Percentiles rank a stretch among this genome's conserved stretches.
Evolutionary conservation across 2,797 vertebrate genomes (phyloP).

Genomic region (Nothura maculosa): DNA sequence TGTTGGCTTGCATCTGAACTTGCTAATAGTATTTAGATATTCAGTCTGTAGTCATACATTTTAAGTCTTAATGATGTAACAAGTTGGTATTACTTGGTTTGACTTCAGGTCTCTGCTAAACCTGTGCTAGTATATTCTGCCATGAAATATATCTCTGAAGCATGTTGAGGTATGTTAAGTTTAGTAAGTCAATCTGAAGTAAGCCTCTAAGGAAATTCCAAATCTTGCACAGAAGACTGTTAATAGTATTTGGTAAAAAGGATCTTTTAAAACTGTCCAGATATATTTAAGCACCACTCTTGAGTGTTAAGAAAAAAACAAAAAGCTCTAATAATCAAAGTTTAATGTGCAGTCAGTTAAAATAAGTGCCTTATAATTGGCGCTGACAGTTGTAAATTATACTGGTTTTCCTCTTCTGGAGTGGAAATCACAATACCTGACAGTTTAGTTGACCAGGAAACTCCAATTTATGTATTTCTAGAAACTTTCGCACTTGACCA

Average conservation of each 20-base stretch:
- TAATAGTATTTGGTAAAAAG: neutral
- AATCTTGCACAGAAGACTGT: neutral
- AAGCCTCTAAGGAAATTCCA: neutral
- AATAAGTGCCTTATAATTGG: too few species aligned
- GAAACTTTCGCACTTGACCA: too few species aligned
- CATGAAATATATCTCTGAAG: neutral
- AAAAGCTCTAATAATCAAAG: neutral
- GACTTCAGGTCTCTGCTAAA: neutral
- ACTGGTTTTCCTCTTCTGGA: neutral
- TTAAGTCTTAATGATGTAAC: neutral
- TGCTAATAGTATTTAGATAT: neutral
- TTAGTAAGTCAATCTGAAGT: neutral
- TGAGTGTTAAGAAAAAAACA: neutral
- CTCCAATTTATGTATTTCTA: neutral
- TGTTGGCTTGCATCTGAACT: too few species aligned
- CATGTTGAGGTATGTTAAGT: neutral
- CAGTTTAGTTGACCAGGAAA: neutral
- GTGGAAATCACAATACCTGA: accelerated
- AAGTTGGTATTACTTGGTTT: accelerated
- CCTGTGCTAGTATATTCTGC: neutral
- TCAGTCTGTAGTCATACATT: neutral
- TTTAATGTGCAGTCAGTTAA: neutral
- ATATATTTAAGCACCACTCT: too few species aligned
- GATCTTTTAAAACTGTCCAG: neutral
- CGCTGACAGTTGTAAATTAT: neutral